Evolutionary conservation across 2,113 vertebrate genomes (phyloP).

Genomic region (Nothocercus nigrocapillus): DNA sequence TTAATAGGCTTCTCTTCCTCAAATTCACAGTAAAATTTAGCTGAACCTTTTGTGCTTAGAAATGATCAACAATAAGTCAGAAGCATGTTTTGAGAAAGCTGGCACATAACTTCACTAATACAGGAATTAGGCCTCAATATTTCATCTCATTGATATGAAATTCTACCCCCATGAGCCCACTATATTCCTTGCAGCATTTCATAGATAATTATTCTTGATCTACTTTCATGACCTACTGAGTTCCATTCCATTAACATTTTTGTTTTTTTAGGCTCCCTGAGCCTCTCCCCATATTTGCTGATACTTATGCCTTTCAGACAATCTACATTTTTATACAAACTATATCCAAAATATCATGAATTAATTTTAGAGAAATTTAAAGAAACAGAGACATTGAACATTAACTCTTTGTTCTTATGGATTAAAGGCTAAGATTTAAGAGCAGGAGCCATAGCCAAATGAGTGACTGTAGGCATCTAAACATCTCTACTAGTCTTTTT

Average conservation of each 20-base stretch:
- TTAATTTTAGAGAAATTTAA: neutral
- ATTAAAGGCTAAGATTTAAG: neutral
- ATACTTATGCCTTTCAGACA: neutral
- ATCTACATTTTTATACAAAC: neutral
- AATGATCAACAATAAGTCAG: neutral
- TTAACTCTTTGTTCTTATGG: neutral
- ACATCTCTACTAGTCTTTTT: neutral
- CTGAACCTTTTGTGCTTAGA: neutral
- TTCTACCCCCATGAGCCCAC: neutral
- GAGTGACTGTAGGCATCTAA: neutral
- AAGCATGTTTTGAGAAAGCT: slow-evolving; percentile 13
- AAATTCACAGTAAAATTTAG: neutral
- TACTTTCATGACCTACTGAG: slow-evolving; percentile 15
- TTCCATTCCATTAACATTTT: neutral
- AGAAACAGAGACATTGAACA: neutral
- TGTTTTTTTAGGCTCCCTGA: neutral
- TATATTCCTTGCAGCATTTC: slow-evolving; percentile 29
- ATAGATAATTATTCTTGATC: slow-evolving; percentile 25
- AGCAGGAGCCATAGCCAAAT: neutral
- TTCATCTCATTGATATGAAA: neutral
- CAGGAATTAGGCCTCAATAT: slow-evolving; percentile 13
- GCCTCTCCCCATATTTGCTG: neutral
- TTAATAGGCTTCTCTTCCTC: neutral
- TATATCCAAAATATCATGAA: neutral
- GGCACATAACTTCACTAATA: neutral